Evolutionary conservation across 2,113 vertebrate genomes (phyloP).

Genomic region (Brevimyrus niger): DNA sequence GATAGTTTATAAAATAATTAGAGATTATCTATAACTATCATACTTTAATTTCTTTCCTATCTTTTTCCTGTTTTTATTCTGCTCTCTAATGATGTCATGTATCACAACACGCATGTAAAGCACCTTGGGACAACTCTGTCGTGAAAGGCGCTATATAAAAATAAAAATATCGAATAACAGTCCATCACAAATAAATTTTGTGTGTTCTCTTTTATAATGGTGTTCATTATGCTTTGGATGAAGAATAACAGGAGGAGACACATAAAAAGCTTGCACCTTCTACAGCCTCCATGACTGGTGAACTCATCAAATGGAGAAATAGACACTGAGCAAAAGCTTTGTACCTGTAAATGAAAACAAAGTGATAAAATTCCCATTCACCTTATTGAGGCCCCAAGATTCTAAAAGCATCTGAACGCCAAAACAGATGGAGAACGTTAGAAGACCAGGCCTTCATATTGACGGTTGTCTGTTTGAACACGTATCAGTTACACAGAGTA

Average conservation of each 20-base stretch:
- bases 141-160: no score
- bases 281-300: not conserved
- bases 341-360: not conserved
- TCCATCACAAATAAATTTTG: not conserved
- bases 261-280: not conserved
- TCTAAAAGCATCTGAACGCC: not conserved
- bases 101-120: no score
- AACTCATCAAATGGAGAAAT: not conserved
- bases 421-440: not conserved
- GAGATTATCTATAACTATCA: not conserved
- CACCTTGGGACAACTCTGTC: no score
- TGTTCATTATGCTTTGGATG: not conserved
- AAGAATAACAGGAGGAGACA: not conserved
- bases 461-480: not conserved
- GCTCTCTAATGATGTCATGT: no score
- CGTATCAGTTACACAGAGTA: not conserved
- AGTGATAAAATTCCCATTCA: not conserved
- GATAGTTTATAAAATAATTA: not conserved
- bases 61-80: no score
- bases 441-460: not conserved
- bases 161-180: no score
- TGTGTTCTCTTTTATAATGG: not conserved
- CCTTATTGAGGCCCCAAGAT: not conserved
- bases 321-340: not conserved
- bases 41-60: no score